A percentile compares a stretch with the other conserved stretches of the same genome.
These are phyloP conservation scores for Rhagonycha fulva DNA, from an alignment of 2,888 invertebrate genomes.

Conservation along the genomic window DNA sequence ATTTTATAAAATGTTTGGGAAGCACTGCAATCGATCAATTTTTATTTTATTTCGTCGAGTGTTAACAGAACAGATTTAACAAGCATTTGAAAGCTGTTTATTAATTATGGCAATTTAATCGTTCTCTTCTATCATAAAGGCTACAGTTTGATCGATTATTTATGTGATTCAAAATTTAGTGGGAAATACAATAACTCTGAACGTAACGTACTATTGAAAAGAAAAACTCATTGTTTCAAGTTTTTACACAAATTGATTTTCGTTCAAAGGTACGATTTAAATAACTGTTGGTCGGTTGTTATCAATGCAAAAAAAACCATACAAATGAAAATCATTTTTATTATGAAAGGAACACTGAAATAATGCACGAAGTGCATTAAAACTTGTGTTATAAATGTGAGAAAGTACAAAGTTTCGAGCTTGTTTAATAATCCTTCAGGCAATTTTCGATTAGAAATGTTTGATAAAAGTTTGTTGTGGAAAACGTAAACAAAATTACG, in stretches of 20 bases:
- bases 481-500: neutral
- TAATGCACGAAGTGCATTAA: neutral
- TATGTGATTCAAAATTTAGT: neutral
- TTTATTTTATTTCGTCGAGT: neutral
- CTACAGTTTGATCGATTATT: neutral
- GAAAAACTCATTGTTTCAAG: neutral
- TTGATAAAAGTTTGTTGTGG: neutral
- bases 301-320: neutral
- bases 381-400: neutral
- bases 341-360: neutral
- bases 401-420: neutral
- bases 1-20: neutral
- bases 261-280: neutral
- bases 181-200: neutral
- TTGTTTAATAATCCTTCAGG: neutral
- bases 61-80: neutral
- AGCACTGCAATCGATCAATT: neutral
- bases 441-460: neutral
- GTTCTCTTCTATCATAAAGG: neutral
- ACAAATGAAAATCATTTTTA: neutral
- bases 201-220: neutral
- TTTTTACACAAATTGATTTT: neutral
- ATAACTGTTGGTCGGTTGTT: neutral
- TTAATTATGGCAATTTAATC: neutral
- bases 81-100: neutral